Evolutionary conservation across 2,797 vertebrate species (phyloP).

Genomic region (Bucorvus abyssinicus): DNA sequence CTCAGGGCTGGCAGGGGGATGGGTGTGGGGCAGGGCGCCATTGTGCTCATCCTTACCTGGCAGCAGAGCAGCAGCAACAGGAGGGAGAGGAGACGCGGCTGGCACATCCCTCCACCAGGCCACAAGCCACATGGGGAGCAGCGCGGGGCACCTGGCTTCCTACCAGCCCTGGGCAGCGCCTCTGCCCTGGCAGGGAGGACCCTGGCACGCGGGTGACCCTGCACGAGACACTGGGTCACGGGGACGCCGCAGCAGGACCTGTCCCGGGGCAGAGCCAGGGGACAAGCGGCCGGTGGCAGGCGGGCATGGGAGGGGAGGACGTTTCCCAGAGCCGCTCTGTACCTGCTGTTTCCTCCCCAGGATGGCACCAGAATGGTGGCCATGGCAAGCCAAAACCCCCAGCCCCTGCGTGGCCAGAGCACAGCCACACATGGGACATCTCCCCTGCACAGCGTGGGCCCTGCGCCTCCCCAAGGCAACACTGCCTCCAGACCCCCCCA

Average conservation of each 20-base stretch:
- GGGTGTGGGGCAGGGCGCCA: neutral
- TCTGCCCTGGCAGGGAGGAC: neutral
- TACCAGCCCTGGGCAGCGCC: slow-evolving; percentile 1
- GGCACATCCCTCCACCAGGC: slow-evolving; percentile 84
- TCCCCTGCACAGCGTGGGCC: neutral
- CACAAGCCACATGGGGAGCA: neutral
- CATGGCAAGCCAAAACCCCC: neutral
- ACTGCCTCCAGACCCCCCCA: neutral
- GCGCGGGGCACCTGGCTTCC: neutral
- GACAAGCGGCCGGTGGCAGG: fast-evolving
- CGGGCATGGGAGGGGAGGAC: neutral
- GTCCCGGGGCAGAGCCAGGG: neutral
- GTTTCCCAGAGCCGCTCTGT: neutral
- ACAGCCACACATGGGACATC: fast-evolving
- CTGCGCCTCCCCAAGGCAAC: fast-evolving
- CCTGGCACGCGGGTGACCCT: neutral
- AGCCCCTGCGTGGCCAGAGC: neutral
- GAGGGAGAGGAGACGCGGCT: slow-evolving; percentile 68
- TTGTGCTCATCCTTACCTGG: slow-evolving; percentile 48
- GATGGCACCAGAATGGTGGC: fast-evolving
- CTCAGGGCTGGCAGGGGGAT: fast-evolving
- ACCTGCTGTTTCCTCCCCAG: neutral
- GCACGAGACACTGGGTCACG: fast-evolving
- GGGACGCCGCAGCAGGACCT: fast-evolving
- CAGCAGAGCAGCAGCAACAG: slow-evolving; percentile 59